phyloP scores from a whole-genome alignment of 2,113 vertebrate species.

The Pandion haliaetus region DNA sequence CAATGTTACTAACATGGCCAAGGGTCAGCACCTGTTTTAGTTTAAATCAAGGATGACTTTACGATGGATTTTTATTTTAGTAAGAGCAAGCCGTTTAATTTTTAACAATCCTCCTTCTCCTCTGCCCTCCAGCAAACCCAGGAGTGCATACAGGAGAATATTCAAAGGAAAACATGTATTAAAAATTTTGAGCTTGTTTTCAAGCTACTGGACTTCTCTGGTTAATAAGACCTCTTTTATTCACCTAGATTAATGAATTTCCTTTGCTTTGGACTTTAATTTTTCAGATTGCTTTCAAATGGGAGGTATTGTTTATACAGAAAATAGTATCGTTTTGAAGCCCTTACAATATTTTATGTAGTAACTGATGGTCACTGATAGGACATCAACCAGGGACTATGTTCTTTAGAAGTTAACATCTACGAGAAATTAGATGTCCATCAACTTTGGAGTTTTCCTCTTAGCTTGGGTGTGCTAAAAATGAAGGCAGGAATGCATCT shows the following conservation, averaged over 20 bases:
- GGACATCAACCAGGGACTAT: not conserved
- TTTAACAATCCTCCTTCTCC: not conserved
- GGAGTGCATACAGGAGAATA: not conserved
- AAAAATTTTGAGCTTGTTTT: not conserved
- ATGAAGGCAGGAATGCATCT: not conserved
- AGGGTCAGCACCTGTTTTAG: not conserved
- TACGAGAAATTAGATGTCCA: not conserved
- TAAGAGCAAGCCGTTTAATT: not conserved
- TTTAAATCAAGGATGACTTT: not conserved
- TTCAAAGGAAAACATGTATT: not conserved
- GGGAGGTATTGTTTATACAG: not conserved
- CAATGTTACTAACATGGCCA: not conserved
- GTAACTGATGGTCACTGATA: not conserved
- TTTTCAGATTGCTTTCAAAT: not conserved
- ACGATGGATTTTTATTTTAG: not conserved
- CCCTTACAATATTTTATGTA: not conserved
- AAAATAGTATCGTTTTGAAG: not conserved
- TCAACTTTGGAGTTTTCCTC: not conserved
- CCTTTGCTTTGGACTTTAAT: not conserved
- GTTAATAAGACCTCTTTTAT: not conserved
- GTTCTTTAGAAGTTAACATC: not conserved
- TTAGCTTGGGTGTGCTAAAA: not conserved
- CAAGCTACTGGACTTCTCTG: not conserved
- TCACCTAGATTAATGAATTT: not conserved
- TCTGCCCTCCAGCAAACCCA: not conserved